Conservation (phyloP, 1,140 invertebrate species). For the Megalonaias nervosa region DNA sequence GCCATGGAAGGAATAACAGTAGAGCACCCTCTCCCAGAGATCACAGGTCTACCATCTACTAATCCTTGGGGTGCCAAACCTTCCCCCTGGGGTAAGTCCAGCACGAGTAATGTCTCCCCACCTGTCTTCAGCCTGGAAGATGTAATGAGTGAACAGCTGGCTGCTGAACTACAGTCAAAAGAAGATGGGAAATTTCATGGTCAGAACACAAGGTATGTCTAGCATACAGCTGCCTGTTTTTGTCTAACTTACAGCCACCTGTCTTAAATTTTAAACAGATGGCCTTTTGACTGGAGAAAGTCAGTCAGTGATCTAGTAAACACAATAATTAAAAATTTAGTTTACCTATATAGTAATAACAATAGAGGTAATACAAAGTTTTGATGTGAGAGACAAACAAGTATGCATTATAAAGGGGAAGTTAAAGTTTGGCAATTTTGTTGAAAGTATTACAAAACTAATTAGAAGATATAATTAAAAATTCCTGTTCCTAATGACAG, state of each 20-base stretch:
- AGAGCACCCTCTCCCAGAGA: conserved; percentile 2
- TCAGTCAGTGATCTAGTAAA: neutral
- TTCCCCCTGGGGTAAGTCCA: conserved; percentile 52
- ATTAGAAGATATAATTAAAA: too few relatives aligned
- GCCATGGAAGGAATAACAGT: too few relatives aligned
- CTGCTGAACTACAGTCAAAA: conserved; percentile 48
- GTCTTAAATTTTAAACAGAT: neutral
- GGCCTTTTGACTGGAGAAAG: neutral
- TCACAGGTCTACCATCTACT: neutral
- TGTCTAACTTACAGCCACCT: neutral
- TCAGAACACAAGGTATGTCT: neutral
- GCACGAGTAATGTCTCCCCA: conserved; percentile 11
- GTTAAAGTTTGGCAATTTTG: too few relatives aligned
- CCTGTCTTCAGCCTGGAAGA: conserved; percentile 52
- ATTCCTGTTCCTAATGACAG: too few relatives aligned
- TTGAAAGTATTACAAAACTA: too few relatives aligned
- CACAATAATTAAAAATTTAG: neutral
- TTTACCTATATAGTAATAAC: neutral
- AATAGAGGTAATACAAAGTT: neutral
- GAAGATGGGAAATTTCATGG: conserved; percentile 20
- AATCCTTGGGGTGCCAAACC: conserved; percentile 23
- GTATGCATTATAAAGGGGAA: too few relatives aligned
- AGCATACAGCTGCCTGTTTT: neutral
- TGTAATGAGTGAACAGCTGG: conserved; percentile 66
- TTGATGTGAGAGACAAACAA: neutral